Evolutionary conservation across 2,888 invertebrate species (phyloP), one percentile per base, ranked within the genome.

Genomic region (Serripes groenlandicus): DNA sequence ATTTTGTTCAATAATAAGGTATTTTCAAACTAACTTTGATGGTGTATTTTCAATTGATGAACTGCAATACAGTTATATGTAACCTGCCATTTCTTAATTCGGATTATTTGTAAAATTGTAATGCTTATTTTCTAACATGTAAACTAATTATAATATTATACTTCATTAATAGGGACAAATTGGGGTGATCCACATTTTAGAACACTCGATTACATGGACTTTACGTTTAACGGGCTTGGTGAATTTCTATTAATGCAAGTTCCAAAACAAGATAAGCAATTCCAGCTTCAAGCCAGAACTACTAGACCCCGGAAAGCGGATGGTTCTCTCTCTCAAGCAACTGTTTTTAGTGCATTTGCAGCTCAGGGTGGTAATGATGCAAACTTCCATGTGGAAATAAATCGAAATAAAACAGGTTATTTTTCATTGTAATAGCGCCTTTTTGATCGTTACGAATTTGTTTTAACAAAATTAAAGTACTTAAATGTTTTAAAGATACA

Each of bases 131-230:
- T n/a, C n/a, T n/a, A n/a, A n/a, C n/a, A n/a, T n/a, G n/a, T n/a
- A n/a, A n/a, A n/a, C n/a, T n/a, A n/a, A n/a, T n/a, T n/a, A n/a
- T n/a, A n/a, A n/a, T n/a, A n/a, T n/a, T n/a, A n/a, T n/a, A n/a
- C n/a, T n/a, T n/a, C n/a, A n/a, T n/a, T n/a, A n/a, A n/a, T n/a
- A 83, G 83, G 83, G 23, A 54, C 74, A 26, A 64, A 58, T 62
- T 81, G 81, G 81, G 81, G 81, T 21, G 81, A 81, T 64, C 78
- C 81, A 18, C 81, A 81, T 52, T 66, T 77, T 34, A 52, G 35
- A 21, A 83, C 83, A 15, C 62, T 83, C 2, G 83, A 83, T 30
- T 68, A 73, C 42, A 23, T 58, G 23, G 62, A 75, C 11, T 83
- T 75, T 56, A 83, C 83, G 5, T 83, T 75, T 35, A 83, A 83